phyloP scores from a whole-genome alignment of 2,113 vertebrate genomes.

The Elanus axillaris region DNA sequence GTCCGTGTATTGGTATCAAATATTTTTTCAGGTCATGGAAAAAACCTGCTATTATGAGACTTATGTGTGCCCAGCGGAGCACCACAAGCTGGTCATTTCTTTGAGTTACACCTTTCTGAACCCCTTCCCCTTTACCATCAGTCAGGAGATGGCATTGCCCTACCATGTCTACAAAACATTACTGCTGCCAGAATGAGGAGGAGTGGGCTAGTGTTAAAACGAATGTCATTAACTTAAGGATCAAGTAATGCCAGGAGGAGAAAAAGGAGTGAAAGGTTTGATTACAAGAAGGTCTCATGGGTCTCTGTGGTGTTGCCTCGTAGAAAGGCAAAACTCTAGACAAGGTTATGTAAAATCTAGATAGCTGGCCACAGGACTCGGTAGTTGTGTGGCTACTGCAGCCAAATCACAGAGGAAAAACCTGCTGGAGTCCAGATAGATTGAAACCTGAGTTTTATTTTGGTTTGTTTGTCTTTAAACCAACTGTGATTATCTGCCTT shows the following conservation, averaged over 20 bases:
- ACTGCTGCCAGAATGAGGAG: not conserved
- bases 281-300: not conserved
- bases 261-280: not conserved
- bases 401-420: not conserved
- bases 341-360: not conserved
- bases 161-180: not conserved
- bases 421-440: not conserved
- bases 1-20: not conserved
- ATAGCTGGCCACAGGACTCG: not conserved
- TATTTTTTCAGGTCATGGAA: not conserved
- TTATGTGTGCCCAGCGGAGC: accelerated
- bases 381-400: not conserved
- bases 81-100: not conserved
- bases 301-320: not conserved
- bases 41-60: not conserved
- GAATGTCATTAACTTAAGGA: not conserved
- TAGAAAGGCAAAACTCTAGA: not conserved
- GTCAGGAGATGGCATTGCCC: not conserved
- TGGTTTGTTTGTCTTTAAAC: not conserved
- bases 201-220: not conserved
- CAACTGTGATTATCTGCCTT: not conserved
- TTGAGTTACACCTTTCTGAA: not conserved
- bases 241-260: not conserved
- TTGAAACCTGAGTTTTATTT: not conserved
- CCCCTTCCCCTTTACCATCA: not conserved